Base-by-base conservation (phyloP, 2,888 invertebrate species). In the Schizotus pectinicornis region DNA sequence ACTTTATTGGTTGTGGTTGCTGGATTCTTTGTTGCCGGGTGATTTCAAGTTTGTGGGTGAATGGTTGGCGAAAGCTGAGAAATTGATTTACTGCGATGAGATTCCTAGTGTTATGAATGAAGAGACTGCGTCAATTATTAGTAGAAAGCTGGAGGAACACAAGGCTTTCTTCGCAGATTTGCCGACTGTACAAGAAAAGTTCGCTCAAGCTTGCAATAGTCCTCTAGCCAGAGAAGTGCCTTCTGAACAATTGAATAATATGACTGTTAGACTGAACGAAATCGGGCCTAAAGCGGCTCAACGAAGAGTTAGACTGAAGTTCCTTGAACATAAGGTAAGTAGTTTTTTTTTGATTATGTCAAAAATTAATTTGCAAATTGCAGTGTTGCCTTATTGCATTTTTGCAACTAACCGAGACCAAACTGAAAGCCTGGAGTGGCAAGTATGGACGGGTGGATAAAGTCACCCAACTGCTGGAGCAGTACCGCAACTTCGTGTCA, bases 401-500 rank as follows among this genome's bases (percentile, higher is more conserved):
- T 81, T 87, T 97, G 55, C 92, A 92, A 78, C 83, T 94, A 64
- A 91, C 95, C 35, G 95, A 96, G 82, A 90, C 89, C 57, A 95
- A 95, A 79, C 84, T 96, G 68, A 89, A 90, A 75, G 84, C 87
- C 46, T 97, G 96, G 95, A 93, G 91, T 62, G 88, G 91, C 32
- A 95, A 95, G 79, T 95, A 93, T 74, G 94, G 94, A 37, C 84
- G 86, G 49, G 86, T 92, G 69, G 91, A 93, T 61, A 88, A 90
- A 78, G 94, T 93, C 13, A 86, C 88, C 75, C 89, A 89, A 75
- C 86, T 94, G 77, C 79, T 95, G 77, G 92, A 94, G 67, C 94
- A 95, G 76, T 95, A 95, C 75, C 87, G 91, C 72, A 94, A 93
- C 81, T 95, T 95, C 78, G 94, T 95, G 36, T 92, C 93, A n/a